phyloP scores from a whole-genome alignment of 2,113 vertebrate genomes.

The Anas platyrhynchos region DNA sequence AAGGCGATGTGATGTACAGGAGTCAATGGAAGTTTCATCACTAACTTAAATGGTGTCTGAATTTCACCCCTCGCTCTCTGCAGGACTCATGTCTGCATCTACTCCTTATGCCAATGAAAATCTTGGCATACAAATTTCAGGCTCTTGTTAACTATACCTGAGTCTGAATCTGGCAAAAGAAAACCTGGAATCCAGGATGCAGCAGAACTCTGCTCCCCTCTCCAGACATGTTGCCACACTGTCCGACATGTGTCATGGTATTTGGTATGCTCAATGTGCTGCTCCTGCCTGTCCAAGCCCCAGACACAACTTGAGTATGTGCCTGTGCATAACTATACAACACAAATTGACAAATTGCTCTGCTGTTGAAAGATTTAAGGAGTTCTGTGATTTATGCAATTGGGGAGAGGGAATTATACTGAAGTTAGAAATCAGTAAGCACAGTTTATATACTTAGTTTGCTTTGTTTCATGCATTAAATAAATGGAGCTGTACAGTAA shows the following conservation, averaged over 20 bases:
- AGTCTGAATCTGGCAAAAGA: not conserved
- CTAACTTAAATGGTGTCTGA: not conserved
- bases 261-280: not conserved
- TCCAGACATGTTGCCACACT: accelerated
- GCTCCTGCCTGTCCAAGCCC: not conserved
- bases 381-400: not conserved
- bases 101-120: not conserved
- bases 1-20: not conserved
- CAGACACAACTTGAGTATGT: not conserved
- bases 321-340: not conserved
- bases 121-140: not conserved
- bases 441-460: not conserved
- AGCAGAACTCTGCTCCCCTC: accelerated
- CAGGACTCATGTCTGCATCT: not conserved
- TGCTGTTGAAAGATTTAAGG: not conserved
- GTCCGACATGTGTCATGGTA: accelerated
- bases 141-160: not conserved
- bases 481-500: not conserved
- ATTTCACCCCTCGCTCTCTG: not conserved
- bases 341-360: not conserved
- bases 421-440: not conserved
- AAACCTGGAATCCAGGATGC: not conserved
- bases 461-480: not conserved
- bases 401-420: not conserved
- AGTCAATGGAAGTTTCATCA: not conserved